Percentiles rank a stretch among this genome's conserved stretches.
phyloP scores from a whole-genome alignment of 2,888 invertebrate genomes.

The Timema cristinae region DNA sequence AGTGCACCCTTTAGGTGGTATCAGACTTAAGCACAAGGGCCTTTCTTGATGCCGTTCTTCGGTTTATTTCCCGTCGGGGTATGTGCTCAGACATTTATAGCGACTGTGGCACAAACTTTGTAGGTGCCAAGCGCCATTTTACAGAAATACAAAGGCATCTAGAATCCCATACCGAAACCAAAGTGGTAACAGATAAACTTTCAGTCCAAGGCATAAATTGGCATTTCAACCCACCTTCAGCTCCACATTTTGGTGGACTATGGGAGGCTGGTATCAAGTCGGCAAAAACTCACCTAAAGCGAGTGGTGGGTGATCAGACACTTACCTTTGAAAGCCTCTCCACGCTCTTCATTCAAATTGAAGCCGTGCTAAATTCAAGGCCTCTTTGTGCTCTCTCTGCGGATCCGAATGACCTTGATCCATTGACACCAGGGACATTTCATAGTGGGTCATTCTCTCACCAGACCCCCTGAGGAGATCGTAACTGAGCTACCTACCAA shows the following conservation, averaged over 20 bases:
- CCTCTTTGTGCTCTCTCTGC: conserved; percentile 24
- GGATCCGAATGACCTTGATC: conserved; percentile 6
- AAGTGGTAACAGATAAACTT: too few species aligned
- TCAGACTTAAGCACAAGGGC: conserved; percentile 36
- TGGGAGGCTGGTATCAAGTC: conserved; percentile 31
- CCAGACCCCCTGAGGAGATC: conserved; percentile 14
- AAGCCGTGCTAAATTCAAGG: conserved; percentile 29
- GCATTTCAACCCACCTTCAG: conserved; percentile 32
- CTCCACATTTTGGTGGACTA: conserved; percentile 31
- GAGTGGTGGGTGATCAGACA: conserved; percentile 20
- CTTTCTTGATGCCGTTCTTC: conserved; percentile 37
- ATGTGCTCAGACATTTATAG: conserved; percentile 34
- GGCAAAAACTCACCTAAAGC: conserved; percentile 31
- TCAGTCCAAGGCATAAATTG: conserved; percentile 26
- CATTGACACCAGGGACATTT: conserved; percentile 27
- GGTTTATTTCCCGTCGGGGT: conserved; percentile 39
- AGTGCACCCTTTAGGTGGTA: conserved; percentile 39
- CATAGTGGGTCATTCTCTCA: conserved; percentile 23
- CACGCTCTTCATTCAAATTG: conserved; percentile 29
- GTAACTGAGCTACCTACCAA: conserved; percentile 18
- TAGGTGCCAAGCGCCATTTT: conserved; percentile 37
- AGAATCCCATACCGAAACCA: conserved; percentile 15
- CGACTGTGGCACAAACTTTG: conserved; percentile 40
- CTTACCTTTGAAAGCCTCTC: conserved; percentile 31
- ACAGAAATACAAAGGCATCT: conserved; percentile 27